These are phyloP conservation scores for Sialia sialis DNA, from an alignment of 2,113 vertebrate species.

Conservation along the genomic window DNA sequence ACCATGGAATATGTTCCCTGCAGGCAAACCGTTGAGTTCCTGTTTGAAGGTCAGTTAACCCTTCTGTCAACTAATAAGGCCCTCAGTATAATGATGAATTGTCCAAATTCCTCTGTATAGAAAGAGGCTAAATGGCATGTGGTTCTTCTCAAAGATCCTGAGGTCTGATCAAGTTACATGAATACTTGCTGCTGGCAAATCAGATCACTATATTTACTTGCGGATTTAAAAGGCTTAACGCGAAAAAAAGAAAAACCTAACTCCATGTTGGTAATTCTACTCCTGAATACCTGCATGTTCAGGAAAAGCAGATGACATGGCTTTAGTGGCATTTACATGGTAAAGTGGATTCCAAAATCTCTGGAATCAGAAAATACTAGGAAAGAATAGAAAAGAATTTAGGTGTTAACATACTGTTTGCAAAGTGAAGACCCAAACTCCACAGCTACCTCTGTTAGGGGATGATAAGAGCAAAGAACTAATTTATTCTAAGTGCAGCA, in stretches of 20 bases:
- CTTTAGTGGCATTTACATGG: background rate
- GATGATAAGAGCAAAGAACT: background rate
- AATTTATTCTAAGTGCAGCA: background rate
- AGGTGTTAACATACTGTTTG: background rate
- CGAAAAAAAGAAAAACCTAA: background rate
- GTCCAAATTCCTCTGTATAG: constrained; percentile 34
- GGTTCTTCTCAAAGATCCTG: constrained; percentile 12
- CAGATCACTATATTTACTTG: background rate
- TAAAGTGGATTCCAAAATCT: background rate
- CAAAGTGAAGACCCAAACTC: background rate
- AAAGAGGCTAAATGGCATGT: background rate
- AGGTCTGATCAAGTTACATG: constrained; percentile 34
- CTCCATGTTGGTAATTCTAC: background rate
- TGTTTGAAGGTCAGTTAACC: constrained; percentile 66
- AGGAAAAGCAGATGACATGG: background rate
- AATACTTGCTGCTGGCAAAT: constrained; percentile 5
- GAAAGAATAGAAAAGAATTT: background rate
- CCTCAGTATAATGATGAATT: constrained; percentile 42
- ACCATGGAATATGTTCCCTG: constrained; percentile 44
- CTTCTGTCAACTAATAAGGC: constrained; percentile 46
- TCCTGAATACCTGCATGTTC: background rate
- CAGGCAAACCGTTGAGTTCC: constrained; percentile 37
- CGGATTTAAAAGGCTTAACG: background rate
- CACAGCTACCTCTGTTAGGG: background rate
- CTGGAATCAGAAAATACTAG: background rate